phyloP scores from a whole-genome alignment of 2,888 invertebrate genomes.

The Nephrotoma flavescens region DNA sequence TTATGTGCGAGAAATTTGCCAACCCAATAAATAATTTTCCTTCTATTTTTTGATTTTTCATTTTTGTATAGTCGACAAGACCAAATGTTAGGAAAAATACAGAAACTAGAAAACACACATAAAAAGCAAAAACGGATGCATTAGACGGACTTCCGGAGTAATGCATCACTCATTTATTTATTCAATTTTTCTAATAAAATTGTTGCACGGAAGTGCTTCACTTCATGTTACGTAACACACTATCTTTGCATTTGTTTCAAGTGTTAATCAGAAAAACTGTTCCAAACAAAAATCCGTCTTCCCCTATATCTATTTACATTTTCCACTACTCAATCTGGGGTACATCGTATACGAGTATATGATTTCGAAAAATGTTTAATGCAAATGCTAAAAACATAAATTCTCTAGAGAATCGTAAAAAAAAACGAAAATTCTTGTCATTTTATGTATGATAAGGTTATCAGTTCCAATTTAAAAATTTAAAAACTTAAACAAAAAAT shows the following conservation, averaged over 20 bases:
- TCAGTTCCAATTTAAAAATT: neutral
- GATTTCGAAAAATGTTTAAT: neutral
- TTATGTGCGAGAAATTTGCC: neutral
- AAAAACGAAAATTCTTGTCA: neutral
- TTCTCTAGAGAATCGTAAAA: neutral
- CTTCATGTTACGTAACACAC: neutral
- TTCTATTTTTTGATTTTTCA: neutral
- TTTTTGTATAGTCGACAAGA: neutral
- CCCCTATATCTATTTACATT: neutral
- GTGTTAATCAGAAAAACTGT: neutral
- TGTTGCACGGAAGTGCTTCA: neutral
- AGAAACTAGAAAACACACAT: neutral
- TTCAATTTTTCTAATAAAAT: neutral
- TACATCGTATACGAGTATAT: neutral
- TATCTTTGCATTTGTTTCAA: neutral
- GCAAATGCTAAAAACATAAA: neutral
- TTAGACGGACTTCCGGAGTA: constrained; percentile 1
- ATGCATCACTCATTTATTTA: neutral
- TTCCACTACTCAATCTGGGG: neutral
- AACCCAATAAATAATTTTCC: neutral
- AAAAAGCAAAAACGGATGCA: neutral
- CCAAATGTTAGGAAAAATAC: neutral
- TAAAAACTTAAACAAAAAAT: neutral
- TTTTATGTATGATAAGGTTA: neutral
- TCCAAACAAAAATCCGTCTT: neutral